A percentile compares a stretch with the other conserved stretches of the same genome.
Evolutionary conservation across 2,888 invertebrate genomes (phyloP).

Genomic region (Dryococelus australis): DNA sequence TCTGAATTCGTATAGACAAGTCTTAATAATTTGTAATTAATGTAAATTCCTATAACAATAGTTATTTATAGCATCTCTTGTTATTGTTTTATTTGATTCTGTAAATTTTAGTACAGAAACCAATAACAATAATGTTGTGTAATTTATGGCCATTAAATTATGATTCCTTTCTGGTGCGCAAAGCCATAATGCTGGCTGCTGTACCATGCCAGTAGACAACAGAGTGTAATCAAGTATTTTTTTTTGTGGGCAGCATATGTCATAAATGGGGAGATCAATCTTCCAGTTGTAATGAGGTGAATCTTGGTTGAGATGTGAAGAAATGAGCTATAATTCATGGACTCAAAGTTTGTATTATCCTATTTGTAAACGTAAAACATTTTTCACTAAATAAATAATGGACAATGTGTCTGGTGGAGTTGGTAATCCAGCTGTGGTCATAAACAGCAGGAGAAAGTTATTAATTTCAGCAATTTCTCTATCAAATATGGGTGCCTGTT

Average conservation of each 20-base stretch:
- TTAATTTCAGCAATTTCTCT: slow-evolving; percentile 36
- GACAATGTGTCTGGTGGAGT: slow-evolving; percentile 39
- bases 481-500: slow-evolving; percentile 40
- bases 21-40: no score
- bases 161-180: no score
- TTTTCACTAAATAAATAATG: slow-evolving; percentile 33
- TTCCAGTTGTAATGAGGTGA: background rate
- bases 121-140: no score
- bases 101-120: no score
- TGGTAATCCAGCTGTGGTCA: slow-evolving; percentile 40
- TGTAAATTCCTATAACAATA: no score
- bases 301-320: background rate
- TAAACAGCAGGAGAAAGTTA: slow-evolving; percentile 38
- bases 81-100: no score
- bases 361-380: slow-evolving; percentile 31
- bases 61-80: no score
- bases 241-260: background rate
- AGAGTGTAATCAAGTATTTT: background rate
- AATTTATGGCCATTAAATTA: no score
- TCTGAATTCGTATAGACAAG: no score
- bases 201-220: background rate
- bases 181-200: background rate
- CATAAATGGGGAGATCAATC: background rate
- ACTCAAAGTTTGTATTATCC: slow-evolving; percentile 34
- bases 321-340: background rate